Evolutionary conservation across 2,888 invertebrate genomes (phyloP), one percentile per base, ranked within the genome.

Genomic region (Oscheius sp.): DNA sequence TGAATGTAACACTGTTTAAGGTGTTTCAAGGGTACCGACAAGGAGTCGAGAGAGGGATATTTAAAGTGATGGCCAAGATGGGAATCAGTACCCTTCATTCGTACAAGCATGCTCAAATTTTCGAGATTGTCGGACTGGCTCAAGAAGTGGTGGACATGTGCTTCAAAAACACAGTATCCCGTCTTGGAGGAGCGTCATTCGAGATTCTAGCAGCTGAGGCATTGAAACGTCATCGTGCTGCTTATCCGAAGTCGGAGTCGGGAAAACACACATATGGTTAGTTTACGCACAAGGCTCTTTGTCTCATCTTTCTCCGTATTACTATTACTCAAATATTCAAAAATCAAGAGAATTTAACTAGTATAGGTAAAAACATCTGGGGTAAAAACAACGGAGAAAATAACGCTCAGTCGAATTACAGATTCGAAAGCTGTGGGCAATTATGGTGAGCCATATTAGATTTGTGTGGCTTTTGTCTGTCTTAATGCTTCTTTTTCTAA

Each of bases 1-100:
- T 9, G 11, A 62, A 50, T 2, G 11, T 68, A 42, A 29, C 35
- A 33, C 55, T 47, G 4, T 73, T 84, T 59, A 62, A 85, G 81
- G 82, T 88, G 5, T 88, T 89, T 84, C 86, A 92, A 90, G 93
- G 96, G 83, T 99, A 96, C 90, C 93, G 95, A 57, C 93, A 94
- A 81, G 96, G 97, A 55, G 94, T 94, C 89, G 95, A 95, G 87
- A 93, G 95, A 0, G 96, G 96, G 66, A 94, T 95, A 83, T 93
- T 94, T 66, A 96, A 96, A 90, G 95, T 93, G 50, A 99, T 99
- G 98, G 98, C 99, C 4, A 99, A 99, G 90, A 99, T 99, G 99
- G 99, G 99, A 74, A 99, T 99, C 89, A 96, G 96, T 74, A 99
- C 98, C 0, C 91, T 99, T 55, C 98, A 98, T 90, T 97, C 96